A percentile compares a stretch with the other conserved stretches of the same genome.
Evolutionary conservation across 2,113 vertebrate genomes (phyloP).

Genomic region (Acanthochromis polyacanthus): DNA sequence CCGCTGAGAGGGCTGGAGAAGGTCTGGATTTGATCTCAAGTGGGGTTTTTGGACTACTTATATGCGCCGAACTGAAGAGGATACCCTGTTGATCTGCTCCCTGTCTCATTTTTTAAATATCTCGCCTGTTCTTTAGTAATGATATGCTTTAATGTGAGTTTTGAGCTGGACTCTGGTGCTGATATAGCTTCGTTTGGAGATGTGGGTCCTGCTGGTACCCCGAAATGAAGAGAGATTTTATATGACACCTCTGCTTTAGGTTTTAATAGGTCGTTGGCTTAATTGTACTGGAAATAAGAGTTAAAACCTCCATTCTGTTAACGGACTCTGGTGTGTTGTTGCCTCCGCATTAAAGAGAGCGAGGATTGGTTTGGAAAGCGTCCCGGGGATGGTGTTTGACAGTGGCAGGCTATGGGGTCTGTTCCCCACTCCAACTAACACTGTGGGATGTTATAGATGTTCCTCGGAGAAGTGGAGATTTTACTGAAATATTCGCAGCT

Average conservation of each 20-base stretch:
- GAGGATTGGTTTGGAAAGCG: background rate
- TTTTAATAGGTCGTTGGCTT: background rate
- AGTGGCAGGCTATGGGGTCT: background rate
- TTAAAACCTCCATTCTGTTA: background rate
- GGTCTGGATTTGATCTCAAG: background rate
- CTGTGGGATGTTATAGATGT: background rate
- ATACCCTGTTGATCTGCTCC: accelerated
- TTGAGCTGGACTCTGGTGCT: background rate
- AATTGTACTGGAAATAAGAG: background rate
- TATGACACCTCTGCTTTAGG: no score
- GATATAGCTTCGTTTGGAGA: no score
- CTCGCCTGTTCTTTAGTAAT: no score
- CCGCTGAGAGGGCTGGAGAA: background rate
- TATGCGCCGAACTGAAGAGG: background rate
- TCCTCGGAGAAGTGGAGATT: background rate
- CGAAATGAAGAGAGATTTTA: no score
- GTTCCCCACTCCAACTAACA: background rate
- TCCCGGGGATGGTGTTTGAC: background rate
- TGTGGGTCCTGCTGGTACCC: no score
- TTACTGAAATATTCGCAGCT: background rate
- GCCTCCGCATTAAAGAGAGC: background rate
- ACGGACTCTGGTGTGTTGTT: background rate
- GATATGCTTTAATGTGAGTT: background rate
- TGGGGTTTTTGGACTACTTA: no score
- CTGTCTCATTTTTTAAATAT: accelerated